phyloP scores from a whole-genome alignment of 2,888 invertebrate species.

The Lepidochrysops patricia region DNA sequence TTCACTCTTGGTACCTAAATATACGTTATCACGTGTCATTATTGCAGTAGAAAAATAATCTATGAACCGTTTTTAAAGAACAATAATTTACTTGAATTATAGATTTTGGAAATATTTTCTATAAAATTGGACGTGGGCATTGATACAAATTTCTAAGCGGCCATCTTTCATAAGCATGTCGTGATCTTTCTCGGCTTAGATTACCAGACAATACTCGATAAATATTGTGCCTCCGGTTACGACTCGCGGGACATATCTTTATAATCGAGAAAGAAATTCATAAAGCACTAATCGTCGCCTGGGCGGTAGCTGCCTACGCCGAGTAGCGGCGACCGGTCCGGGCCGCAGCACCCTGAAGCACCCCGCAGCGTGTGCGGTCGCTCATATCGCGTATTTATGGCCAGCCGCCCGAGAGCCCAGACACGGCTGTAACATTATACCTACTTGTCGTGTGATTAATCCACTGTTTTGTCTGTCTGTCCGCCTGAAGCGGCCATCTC shows the following conservation, averaged over 20 bases:
- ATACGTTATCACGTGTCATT: too few species aligned
- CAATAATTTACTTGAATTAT: too few species aligned
- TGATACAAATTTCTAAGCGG: too few species aligned
- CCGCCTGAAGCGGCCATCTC: conserved; percentile 29
- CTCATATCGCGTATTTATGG: conserved; percentile 64
- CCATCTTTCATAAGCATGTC: background rate
- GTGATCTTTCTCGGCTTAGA: background rate
- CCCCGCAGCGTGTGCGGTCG: conserved; percentile 65
- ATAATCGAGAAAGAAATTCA: conserved; percentile 16
- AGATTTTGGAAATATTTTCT: too few species aligned
- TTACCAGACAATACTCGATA: background rate
- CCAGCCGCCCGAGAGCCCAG: conserved; percentile 51
- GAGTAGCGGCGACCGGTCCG: conserved; percentile 37
- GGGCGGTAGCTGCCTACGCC: conserved; percentile 48
- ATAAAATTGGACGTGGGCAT: too few species aligned
- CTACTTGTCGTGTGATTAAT: conserved; percentile 50
- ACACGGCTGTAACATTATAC: conserved; percentile 52
- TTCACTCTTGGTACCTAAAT: too few species aligned
- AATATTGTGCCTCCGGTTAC: conserved; percentile 7
- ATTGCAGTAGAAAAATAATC: too few species aligned
- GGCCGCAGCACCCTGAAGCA: conserved; percentile 55
- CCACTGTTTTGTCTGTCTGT: conserved; percentile 35
- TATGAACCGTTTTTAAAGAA: too few species aligned
- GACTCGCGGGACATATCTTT: conserved; percentile 3
- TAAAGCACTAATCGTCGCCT: conserved; percentile 22